Base-by-base conservation (phyloP, 2,888 invertebrate genomes). In the Eupelmus urozonus region DNA sequence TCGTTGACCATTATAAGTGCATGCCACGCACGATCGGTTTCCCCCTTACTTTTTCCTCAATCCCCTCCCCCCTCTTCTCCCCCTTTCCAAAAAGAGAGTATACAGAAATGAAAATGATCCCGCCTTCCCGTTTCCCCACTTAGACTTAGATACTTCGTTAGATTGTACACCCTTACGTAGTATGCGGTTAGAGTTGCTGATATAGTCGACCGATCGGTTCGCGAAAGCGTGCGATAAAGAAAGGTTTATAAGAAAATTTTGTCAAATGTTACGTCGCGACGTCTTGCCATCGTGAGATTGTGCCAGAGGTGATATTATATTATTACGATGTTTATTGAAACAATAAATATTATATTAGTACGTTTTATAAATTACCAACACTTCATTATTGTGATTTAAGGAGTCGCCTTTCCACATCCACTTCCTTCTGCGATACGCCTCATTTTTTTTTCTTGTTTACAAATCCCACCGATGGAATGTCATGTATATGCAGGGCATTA, bases 291-390 rank as follows among this genome's bases (percentile, higher is more conserved):
- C 88, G 88, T 89, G 89, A 90, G 89, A 90, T 90, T 90, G 88
- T 89, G 89, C 88, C 89, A 89, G 89, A 89, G 88, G 89, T 90
- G 89, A 89, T 89, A 90, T 90, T 89, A 89, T 89, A 88, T 79
- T 88, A 88, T 88, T 89, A 88, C 85, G 85, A 89, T 89, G 88
- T 89, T 89, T 87, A 89, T 89, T 88, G 84, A 87, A 87, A 88
- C 88, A 89, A 89, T 90, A 89, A 89, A 90, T 89, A 89, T 88
- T 89, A 89, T 89, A 89, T 89, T 88, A 89, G 89, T 89, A 89
- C 89, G 89, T 90, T 90, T 90, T 89, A 89, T 89, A 90, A 88
- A 87, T 84, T 79, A 78, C 53, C 74, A 82, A 79, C 71, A 70
- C 79, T 82, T 78, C 34, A 53, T 67, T 79, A 34, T 73, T 71